A percentile compares a stretch with the other conserved stretches of the same genome.
Evolutionary conservation across 35 echinoderm and acorn worm genomes (phyloP).

Genomic region (Heliocidaris erythrogramma): DNA sequence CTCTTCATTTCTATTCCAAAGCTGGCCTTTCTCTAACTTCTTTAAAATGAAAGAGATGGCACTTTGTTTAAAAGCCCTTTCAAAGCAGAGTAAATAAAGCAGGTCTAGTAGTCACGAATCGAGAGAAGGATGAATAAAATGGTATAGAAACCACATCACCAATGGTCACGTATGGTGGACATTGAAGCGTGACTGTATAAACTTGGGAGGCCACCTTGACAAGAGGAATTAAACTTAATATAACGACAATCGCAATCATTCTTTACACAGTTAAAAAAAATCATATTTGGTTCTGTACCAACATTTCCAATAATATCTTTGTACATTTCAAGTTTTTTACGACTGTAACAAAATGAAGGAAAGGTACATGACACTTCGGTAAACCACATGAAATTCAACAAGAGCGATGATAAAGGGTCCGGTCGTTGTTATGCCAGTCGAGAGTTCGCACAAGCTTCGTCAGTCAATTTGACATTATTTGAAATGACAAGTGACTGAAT

Average conservation of each 20-base stretch:
- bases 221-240: background rate
- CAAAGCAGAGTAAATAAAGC: background rate
- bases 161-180: background rate
- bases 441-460: too few relatives aligned
- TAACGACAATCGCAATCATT: background rate
- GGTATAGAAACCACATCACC: background rate
- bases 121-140: background rate
- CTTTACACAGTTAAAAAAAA: too few relatives aligned
- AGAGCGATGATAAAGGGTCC: too few relatives aligned
- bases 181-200: background rate
- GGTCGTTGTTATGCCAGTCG: too few relatives aligned
- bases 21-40: background rate
- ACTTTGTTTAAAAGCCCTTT: slow-evolving; percentile 17
- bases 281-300: too few relatives aligned
- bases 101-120: background rate
- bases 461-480: too few relatives aligned
- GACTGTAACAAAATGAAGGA: too few relatives aligned
- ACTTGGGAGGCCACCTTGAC: background rate
- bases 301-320: too few relatives aligned
- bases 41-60: background rate
- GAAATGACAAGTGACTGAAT: too few relatives aligned
- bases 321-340: too few relatives aligned
- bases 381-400: too few relatives aligned
- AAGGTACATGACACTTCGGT: too few relatives aligned
- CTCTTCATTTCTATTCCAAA: background rate